These are phyloP conservation scores for Chrysopilus asiliformis DNA, from an alignment of 2,888 invertebrate species.

Conservation along the genomic window DNA sequence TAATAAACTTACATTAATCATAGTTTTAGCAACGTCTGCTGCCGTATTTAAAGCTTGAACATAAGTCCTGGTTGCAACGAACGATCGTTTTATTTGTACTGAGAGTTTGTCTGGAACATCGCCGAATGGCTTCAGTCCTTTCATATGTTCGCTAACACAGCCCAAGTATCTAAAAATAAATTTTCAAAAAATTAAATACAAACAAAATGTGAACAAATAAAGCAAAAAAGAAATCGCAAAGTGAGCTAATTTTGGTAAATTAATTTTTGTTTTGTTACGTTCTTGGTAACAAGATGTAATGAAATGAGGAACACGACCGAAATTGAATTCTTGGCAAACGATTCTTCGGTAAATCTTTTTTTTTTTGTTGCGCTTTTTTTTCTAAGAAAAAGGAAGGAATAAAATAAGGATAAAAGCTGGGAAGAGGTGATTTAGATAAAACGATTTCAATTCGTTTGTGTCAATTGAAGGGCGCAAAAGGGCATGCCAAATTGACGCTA, in stretches of 20 bases:
- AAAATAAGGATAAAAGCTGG: no score
- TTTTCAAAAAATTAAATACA: background rate
- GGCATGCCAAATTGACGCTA: no score
- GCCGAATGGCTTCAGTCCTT: conserved; percentile 85
- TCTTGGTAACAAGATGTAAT: no score
- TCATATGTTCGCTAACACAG: conserved; percentile 86
- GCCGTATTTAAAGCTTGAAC: conserved; percentile 78
- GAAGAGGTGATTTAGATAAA: background rate
- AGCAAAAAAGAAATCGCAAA: no score
- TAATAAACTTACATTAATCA: conserved; percentile 49
- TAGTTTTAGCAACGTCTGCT: conserved; percentile 62
- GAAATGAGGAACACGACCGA: no score
- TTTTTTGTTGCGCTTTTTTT: no score
- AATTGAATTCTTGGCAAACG: no score
- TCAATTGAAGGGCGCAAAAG: no score
- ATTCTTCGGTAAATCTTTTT: no score
- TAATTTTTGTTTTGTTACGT: no score
- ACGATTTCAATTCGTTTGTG: background rate
- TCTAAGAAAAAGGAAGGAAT: no score
- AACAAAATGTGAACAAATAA: background rate
- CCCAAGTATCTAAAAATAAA: conserved; percentile 50
- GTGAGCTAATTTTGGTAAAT: no score
- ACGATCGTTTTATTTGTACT: conserved; percentile 78
- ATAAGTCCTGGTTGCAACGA: conserved; percentile 89
- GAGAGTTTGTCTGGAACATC: conserved; percentile 87